Base-by-base conservation (phyloP, 2,888 invertebrate genomes). In the Rhogogaster chlorosoma region DNA sequence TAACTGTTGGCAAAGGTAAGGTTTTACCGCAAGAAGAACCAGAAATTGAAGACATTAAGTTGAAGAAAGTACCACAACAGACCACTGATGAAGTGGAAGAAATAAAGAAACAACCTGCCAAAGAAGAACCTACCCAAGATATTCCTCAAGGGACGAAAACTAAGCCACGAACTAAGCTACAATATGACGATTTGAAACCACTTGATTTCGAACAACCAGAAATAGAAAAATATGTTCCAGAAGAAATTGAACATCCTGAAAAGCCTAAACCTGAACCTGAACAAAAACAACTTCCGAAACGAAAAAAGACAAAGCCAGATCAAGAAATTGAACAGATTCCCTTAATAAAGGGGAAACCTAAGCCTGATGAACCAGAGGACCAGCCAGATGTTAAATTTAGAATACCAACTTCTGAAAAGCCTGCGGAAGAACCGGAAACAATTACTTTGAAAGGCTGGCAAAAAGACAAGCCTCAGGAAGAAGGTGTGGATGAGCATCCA, bases 321-420 rank as follows among this genome's bases (percentile, higher is more conserved):
- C 93, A 93, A 86, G 91, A 92, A 45, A 83, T 88, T 4, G 93
- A 93, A 84, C 88, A 93, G 89, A 88, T 93, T 86, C 91, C 92
- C 3, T 71, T 94, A 71, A 89, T 93, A 86, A 92, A 92, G 86
- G 94, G 94, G 73, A 89, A 90, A 87, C 93, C 94, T 0, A 93
- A 94, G 87, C 92, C 93, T 49, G 89, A 90, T n/a, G 93, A 94
- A 87, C 93, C 94, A 61, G 93, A 93, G 73, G 93, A 94, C 87
- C 92, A 92, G 86, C 92, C 93, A 2, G 94, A 94, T 86, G 89
- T 94, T 12, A 94, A 94, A 87, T 93, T 94, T 42, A 89, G 91
- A 87, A 92, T 93, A 84, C 93, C 93, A 12, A 85, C 86, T 29
- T 87, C 89, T 15, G 89, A 92, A 3, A 92, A 92, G 86, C 91